Evolutionary conservation across 2,797 vertebrate species (phyloP).

Genomic region (Sebastes kiyomatsui): DNA sequence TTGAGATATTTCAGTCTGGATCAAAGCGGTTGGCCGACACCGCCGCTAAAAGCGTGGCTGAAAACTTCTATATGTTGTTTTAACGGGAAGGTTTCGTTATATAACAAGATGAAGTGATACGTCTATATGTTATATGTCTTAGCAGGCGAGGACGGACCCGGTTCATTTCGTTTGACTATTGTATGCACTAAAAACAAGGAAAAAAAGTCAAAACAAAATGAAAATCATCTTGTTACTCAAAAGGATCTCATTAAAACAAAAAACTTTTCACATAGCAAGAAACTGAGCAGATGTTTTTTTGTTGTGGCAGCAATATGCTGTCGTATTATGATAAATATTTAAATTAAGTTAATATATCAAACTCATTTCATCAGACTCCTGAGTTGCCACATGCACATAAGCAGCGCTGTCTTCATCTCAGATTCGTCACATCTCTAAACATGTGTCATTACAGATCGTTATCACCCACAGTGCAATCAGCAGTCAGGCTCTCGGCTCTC

Average conservation of each 20-base stretch:
- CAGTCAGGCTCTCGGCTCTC: slow-evolving; percentile 9
- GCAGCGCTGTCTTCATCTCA: slow-evolving; percentile 26
- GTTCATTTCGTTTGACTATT: too few relatives aligned
- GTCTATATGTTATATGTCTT: too few relatives aligned
- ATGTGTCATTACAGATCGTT: slow-evolving; percentile 19
- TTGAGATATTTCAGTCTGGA: not conserved
- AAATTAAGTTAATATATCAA: not conserved
- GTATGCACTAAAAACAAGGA: not conserved
- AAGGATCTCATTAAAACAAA: not conserved
- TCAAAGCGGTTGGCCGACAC: not conserved
- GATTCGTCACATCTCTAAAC: slow-evolving; percentile 31
- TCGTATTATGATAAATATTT: not conserved
- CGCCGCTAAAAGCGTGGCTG: not conserved
- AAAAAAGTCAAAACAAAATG: not conserved
- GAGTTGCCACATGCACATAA: slow-evolving; percentile 14
- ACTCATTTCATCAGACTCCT: slow-evolving; percentile 17
- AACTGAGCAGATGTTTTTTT: not conserved
- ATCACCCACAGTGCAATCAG: slow-evolving; percentile 55
- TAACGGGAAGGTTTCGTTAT: not conserved
- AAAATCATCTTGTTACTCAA: not conserved
- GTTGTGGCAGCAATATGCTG: not conserved
- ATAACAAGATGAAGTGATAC: not conserved
- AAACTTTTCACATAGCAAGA: not conserved
- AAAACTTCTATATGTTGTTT: not conserved
- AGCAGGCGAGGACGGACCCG: too few relatives aligned